phyloP scores from a whole-genome alignment of 2,113 vertebrate genomes.

The Camelus dromedarius region DNA sequence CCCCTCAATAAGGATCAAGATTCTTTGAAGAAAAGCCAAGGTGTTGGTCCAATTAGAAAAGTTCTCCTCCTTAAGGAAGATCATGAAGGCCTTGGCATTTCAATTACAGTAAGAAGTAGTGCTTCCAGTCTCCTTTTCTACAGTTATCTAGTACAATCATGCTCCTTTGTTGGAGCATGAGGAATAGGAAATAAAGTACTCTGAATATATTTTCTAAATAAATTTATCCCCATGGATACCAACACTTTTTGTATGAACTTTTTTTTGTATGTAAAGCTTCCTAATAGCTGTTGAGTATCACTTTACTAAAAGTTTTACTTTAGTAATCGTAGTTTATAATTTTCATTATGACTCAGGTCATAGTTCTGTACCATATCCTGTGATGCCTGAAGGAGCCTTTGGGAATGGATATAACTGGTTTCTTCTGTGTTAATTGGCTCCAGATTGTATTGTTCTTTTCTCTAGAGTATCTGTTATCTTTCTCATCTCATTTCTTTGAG shows the following conservation, averaged over 20 bases:
- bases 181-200: neutral
- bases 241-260: slow-evolving; percentile 2
- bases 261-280: slow-evolving; percentile 19
- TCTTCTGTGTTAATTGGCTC: neutral
- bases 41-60: slow-evolving; percentile 98
- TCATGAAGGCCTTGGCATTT: slow-evolving; percentile 98
- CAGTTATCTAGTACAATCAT: neutral
- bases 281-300: neutral
- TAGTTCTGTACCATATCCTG: neutral
- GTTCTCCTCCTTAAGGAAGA: slow-evolving; percentile 97
- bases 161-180: neutral
- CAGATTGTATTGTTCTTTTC: neutral
- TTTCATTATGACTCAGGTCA: neutral
- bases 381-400: neutral
- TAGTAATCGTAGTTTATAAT: slow-evolving; percentile 11
- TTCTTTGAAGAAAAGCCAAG: slow-evolving; percentile 97
- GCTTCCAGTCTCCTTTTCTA: neutral
- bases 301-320: neutral
- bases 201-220: slow-evolving; percentile 13
- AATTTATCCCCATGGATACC: neutral
- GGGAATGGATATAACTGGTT: neutral
- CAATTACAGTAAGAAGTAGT: slow-evolving; percentile 94
- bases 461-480: neutral
- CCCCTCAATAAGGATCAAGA: slow-evolving; percentile 92
- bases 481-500: neutral